These are phyloP conservation scores for Rotaria sp. DNA, from an alignment of 2,888 invertebrate species.

Conservation along the genomic window DNA sequence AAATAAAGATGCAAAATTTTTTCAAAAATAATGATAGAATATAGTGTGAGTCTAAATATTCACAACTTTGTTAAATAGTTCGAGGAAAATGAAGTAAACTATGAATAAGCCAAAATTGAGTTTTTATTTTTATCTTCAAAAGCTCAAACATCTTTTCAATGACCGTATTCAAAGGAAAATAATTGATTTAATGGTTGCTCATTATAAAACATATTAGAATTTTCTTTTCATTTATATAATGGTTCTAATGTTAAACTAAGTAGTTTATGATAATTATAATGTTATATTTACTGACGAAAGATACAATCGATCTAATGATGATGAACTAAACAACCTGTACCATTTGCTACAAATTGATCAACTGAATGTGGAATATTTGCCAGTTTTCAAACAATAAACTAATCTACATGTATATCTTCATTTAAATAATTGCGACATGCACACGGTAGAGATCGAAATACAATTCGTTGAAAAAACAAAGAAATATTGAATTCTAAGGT, in stretches of 20 bases:
- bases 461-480: neutral
- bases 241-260: neutral
- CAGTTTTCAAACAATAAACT: neutral
- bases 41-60: neutral
- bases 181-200: neutral
- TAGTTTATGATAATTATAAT: neutral
- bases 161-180: neutral
- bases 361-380: neutral
- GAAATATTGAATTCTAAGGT: too few relatives aligned
- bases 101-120: neutral
- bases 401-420: neutral
- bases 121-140: constrained; percentile 8
- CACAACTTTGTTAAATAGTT: neutral
- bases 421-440: constrained; percentile 1
- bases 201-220: neutral
- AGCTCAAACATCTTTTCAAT: neutral
- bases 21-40: neutral
- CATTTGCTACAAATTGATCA: neutral
- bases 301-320: neutral
- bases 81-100: neutral
- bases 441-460: neutral
- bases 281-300: neutral
- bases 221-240: neutral
- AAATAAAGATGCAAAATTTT: too few relatives aligned
- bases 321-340: neutral